A percentile compares a stretch with the other conserved stretches of the same genome.
phyloP scores from a whole-genome alignment of 2,797 vertebrate genomes.

The Myotis vivesi region DNA sequence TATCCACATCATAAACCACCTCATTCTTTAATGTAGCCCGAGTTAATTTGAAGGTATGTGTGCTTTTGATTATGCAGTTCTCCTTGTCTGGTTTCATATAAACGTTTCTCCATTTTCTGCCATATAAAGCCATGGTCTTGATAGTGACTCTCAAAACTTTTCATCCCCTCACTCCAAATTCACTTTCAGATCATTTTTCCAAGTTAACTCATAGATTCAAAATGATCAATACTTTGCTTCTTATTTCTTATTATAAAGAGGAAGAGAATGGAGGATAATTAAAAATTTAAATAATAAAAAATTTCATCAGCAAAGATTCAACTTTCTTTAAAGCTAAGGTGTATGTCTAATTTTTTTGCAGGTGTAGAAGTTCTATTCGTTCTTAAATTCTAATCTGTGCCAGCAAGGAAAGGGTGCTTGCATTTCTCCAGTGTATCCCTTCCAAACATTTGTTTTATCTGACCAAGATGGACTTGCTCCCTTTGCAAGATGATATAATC shows the following conservation, averaged over 20 bases:
- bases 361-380: not conserved
- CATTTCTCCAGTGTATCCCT: not conserved
- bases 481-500: constrained; percentile 60
- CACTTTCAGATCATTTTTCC: not conserved
- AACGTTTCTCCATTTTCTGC: not conserved
- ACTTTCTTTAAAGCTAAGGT: constrained; percentile 13
- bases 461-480: constrained; percentile 47
- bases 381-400: not conserved
- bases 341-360: not conserved
- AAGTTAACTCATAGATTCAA: not conserved
- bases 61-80: not conserved
- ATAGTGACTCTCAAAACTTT: not conserved
- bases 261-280: not conserved
- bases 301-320: not conserved
- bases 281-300: not conserved
- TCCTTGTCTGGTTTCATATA: not conserved
- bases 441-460: constrained; percentile 28
- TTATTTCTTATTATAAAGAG: not conserved
- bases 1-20: not conserved
- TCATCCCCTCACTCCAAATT: not conserved
- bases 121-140: not conserved
- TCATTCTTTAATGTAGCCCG: not conserved
- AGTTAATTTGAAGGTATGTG: not conserved
- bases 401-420: not conserved
- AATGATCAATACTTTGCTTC: not conserved